Evolutionary conservation across 2,113 vertebrate genomes (phyloP).

Genomic region (Suncus etruscus): DNA sequence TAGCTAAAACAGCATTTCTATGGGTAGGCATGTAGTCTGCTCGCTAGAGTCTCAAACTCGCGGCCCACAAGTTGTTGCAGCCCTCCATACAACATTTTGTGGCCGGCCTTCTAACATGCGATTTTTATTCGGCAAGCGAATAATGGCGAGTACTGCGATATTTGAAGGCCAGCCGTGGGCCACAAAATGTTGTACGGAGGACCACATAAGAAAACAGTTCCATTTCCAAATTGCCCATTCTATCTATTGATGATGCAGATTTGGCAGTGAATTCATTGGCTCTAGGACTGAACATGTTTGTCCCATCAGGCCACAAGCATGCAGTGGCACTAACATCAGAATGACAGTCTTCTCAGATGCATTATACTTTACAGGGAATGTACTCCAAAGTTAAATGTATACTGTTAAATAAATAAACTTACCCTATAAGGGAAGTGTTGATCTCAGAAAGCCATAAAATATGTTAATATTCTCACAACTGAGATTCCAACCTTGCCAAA

Average conservation of each 20-base stretch:
- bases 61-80: too few species aligned
- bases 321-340: background rate
- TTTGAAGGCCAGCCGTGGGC: too few species aligned
- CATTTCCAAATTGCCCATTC: background rate
- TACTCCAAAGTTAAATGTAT: background rate
- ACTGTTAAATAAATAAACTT: background rate
- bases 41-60: too few species aligned
- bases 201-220: background rate
- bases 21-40: background rate
- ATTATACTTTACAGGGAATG: background rate
- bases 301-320: background rate
- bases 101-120: too few species aligned
- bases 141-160: too few species aligned
- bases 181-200: too few species aligned
- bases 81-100: too few species aligned
- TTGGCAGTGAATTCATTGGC: background rate
- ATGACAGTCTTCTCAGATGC: too few species aligned
- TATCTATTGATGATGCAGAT: background rate
- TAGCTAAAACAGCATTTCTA: background rate
- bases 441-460: background rate
- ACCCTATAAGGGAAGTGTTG: background rate
- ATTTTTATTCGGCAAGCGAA: too few species aligned
- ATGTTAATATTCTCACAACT: background rate
- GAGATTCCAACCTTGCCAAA: background rate
- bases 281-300: background rate